phyloP scores from a whole-genome alignment of 2,888 invertebrate genomes.

The Micoletzkya japonica region DNA sequence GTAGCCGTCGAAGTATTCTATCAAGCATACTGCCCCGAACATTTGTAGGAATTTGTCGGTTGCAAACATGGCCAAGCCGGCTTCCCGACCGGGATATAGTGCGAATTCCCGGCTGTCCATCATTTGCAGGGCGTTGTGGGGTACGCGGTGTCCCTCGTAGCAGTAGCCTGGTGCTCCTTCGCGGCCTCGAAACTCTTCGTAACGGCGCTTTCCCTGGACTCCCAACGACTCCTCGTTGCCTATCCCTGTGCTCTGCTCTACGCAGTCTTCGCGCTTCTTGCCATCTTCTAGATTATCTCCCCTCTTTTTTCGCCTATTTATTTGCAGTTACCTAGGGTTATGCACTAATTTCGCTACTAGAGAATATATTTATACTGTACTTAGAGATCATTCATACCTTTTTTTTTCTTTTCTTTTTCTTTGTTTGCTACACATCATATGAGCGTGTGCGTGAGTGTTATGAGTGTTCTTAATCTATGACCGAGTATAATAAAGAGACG shows the following conservation, averaged over 20 bases:
- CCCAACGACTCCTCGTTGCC: slow-evolving; percentile 79
- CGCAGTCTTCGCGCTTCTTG: slow-evolving; percentile 87
- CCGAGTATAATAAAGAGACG: too few relatives aligned
- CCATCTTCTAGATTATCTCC: slow-evolving; percentile 76
- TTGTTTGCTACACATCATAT: not conserved
- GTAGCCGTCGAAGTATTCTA: not conserved
- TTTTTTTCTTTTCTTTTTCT: slow-evolving; percentile 6
- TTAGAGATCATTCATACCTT: not conserved
- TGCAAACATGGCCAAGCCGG: too few relatives aligned
- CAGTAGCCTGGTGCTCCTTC: slow-evolving; percentile 85
- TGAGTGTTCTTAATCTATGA: too few relatives aligned
- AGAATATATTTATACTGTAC: not conserved
- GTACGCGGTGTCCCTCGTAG: slow-evolving; percentile 73
- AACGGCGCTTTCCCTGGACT: slow-evolving; percentile 78
- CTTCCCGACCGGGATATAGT: too few relatives aligned
- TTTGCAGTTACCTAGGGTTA: not conserved
- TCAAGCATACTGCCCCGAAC: not conserved
- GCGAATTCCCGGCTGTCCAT: not conserved
- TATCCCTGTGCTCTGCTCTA: slow-evolving; percentile 91
- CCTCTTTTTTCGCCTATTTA: slow-evolving; percentile 23
- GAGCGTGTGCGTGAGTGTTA: not conserved
- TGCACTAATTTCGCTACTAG: not conserved
- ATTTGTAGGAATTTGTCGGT: too few relatives aligned
- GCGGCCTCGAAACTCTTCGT: slow-evolving; percentile 89
- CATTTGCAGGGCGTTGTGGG: slow-evolving; percentile 71